phyloP scores from a whole-genome alignment of 1,140 invertebrate genomes.

The Anoplophora glabripennis region DNA sequence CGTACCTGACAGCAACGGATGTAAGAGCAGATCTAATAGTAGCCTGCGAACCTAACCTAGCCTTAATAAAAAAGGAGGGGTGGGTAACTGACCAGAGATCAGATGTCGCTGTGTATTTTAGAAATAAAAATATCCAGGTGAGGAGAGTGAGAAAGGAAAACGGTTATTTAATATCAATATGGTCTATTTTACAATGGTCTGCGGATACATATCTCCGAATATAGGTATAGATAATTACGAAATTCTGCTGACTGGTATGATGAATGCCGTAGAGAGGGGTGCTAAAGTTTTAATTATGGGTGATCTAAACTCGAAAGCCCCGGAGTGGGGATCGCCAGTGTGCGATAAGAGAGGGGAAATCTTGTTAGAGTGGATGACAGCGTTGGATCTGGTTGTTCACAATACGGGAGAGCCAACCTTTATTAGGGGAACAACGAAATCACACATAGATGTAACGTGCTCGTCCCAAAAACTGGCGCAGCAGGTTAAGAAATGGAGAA shows the following conservation, averaged over 20 bases:
- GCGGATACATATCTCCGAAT: constrained; percentile 12
- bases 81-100: neutral
- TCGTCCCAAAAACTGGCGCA: no score
- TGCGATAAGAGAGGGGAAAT: constrained; percentile 2
- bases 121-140: neutral
- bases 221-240: neutral
- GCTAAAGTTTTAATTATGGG: neutral
- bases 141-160: neutral
- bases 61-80: neutral
- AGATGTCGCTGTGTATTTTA: neutral
- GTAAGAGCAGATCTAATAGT: neutral
- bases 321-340: neutral
- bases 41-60: constrained; percentile 10
- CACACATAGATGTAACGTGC: constrained; percentile 10
- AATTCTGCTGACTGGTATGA: neutral
- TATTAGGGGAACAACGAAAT: neutral
- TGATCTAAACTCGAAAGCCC: constrained; percentile 11
- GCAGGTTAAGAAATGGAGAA: no score
- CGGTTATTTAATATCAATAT: neutral
- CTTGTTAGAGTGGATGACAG: constrained; percentile 2
- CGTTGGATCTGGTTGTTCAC: neutral
- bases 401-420: constrained; percentile 11
- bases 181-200: neutral
- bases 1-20: neutral
- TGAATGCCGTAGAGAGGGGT: neutral